A percentile compares a stretch with the other conserved stretches of the same genome.
Evolutionary conservation across 2,797 vertebrate genomes (phyloP).

Genomic region (Coreius guichenoti): DNA sequence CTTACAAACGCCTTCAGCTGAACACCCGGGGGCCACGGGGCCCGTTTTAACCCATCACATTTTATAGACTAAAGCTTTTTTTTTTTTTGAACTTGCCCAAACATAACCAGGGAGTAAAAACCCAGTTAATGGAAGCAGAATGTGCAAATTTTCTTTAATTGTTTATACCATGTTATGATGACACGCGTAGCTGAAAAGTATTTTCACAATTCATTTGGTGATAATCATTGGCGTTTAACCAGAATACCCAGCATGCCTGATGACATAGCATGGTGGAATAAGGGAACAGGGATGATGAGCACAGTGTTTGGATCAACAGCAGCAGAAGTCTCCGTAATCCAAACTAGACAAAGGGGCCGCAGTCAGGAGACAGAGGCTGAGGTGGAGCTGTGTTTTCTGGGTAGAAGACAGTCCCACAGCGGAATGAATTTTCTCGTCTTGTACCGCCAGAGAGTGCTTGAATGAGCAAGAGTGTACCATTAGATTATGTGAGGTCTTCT

Average conservation of each 20-base stretch:
- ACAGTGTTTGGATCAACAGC: conserved; percentile 16
- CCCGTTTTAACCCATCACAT: conserved; percentile 67
- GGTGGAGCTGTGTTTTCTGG: conserved; percentile 26
- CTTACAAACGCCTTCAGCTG: conserved; percentile 63
- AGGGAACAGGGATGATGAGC: conserved; percentile 15
- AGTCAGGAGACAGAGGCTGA: not conserved
- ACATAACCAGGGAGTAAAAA: not conserved
- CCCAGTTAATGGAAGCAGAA: conserved; percentile 32
- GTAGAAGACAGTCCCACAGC: conserved; percentile 3
- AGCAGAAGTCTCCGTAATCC: not conserved
- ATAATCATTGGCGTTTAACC: conserved; percentile 26
- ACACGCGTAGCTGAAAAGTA: conserved; percentile 14
- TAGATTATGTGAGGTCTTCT: conserved; percentile 14
- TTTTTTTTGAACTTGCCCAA: conserved; percentile 48
- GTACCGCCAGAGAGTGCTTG: not conserved
- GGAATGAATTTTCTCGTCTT: conserved; percentile 1
- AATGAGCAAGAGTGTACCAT: conserved; percentile 28
- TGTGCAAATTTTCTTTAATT: conserved; percentile 33
- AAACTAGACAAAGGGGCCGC: not conserved
- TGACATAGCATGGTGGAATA: not conserved
- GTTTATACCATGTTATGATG: conserved; percentile 12
- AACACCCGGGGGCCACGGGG: conserved; percentile 48
- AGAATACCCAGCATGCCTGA: conserved; percentile 6
- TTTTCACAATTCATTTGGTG: conserved; percentile 26
- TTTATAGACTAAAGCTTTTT: conserved; percentile 63